Conservation (phyloP, 2,888 invertebrate genomes). For the Lottia scabra region DNA sequence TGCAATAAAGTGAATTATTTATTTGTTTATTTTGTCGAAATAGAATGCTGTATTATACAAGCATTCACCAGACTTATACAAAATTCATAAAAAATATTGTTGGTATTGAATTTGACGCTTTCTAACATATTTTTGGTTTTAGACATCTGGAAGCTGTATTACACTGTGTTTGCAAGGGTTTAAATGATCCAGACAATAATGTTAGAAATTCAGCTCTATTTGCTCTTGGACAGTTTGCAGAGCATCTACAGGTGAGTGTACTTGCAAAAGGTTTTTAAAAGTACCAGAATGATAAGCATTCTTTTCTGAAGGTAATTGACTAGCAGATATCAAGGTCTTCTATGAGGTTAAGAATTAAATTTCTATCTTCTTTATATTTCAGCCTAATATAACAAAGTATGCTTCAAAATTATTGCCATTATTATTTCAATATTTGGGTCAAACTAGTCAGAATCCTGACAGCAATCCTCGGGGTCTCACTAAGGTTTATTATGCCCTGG, state of each 20-base stretch:
- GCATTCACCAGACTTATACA: no score
- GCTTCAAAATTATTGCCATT: constrained; percentile 80
- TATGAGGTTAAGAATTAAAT: neutral
- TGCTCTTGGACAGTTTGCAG: constrained; percentile 84
- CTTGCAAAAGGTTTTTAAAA: no score
- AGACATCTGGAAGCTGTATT: constrained; percentile 77
- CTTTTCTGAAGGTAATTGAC: no score
- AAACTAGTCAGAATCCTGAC: constrained; percentile 53
- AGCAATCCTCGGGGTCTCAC: constrained; percentile 75
- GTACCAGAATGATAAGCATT: no score
- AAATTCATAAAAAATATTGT: no score
- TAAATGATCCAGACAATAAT: constrained; percentile 75
- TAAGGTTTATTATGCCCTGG: constrained; percentile 83
- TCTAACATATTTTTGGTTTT: constrained; percentile 26
- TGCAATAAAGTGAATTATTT: no score
- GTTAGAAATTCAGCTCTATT: constrained; percentile 83
- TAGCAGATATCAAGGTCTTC: neutral
- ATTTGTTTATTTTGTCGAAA: no score
- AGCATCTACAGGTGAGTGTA: constrained; percentile 76
- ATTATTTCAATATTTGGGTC: constrained; percentile 77
- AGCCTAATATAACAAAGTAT: constrained; percentile 82
- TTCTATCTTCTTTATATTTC: constrained; percentile 32
- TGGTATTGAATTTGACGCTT: neutral
- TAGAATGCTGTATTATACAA: no score
- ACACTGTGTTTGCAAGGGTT: constrained; percentile 79